These are phyloP conservation scores for Agrochola litura DNA, from an alignment of 2,888 invertebrate species.

Conservation along the genomic window DNA sequence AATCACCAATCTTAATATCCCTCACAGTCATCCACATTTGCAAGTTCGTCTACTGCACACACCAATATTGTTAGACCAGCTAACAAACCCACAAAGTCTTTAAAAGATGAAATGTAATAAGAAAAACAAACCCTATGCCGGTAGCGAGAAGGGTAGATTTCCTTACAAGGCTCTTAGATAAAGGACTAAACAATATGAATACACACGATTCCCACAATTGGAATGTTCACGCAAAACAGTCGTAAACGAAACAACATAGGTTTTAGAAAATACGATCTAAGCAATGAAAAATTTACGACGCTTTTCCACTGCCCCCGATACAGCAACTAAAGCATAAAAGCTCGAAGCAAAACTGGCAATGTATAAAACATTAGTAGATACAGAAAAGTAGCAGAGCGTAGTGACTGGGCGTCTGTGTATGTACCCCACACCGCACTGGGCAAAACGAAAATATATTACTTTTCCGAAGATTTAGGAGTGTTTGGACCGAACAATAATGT, in stretches of 20 bases:
- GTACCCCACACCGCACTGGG: conserved; percentile 88
- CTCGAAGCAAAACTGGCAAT: conserved; percentile 77
- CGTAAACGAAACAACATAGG: conserved; percentile 78
- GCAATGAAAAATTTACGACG: conserved; percentile 75
- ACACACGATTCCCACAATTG: conserved; percentile 75
- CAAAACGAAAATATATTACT: conserved; percentile 91
- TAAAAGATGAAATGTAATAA: not conserved
- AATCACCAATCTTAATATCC: conserved; percentile 81
- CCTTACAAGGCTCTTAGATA: conserved; percentile 38
- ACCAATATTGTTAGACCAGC: conserved; percentile 72
- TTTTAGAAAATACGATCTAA: conserved; percentile 80
- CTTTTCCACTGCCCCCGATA: conserved; percentile 77
- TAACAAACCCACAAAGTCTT: conserved; percentile 52
- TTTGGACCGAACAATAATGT: conserved; percentile 91
- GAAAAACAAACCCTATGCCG: conserved; percentile 55
- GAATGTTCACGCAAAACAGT: conserved; percentile 77
- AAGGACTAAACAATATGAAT: conserved; percentile 61
- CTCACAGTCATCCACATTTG: conserved; percentile 81
- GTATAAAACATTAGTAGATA: conserved; percentile 89
- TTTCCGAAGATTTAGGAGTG: conserved; percentile 91
- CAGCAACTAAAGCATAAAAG: conserved; percentile 70
- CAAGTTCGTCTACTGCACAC: conserved; percentile 80
- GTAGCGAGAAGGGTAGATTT: conserved; percentile 51
- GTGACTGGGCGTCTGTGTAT: conserved; percentile 73
- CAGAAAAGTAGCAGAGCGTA: conserved; percentile 84